These are phyloP conservation scores for Paradisaea rubra DNA, from an alignment of 2,113 vertebrate genomes.

Conservation along the genomic window DNA sequence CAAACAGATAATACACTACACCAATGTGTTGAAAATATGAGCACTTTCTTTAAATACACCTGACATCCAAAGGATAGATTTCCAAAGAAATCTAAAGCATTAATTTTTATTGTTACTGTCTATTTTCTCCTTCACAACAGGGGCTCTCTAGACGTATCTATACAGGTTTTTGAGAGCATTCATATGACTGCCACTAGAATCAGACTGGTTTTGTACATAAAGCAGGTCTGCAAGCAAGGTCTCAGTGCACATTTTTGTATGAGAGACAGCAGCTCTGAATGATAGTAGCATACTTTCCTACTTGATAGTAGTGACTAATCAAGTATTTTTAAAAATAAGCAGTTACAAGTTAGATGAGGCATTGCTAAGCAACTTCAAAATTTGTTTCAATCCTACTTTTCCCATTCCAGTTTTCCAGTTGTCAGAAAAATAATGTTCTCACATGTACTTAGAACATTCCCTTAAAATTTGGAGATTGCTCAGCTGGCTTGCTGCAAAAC, in stretches of 20 bases:
- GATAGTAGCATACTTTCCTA: not conserved
- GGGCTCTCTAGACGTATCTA: not conserved
- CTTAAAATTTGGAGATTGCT: not conserved
- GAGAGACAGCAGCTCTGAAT: not conserved
- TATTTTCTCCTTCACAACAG: not conserved
- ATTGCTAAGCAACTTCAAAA: not conserved
- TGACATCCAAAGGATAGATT: not conserved
- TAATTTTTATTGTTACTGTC: not conserved
- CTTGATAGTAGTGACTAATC: not conserved
- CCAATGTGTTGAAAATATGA: not conserved
- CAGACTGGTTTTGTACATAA: not conserved
- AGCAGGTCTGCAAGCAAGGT: not conserved
- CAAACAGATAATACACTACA: not conserved
- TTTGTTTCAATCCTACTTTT: not conserved
- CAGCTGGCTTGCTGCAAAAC: not conserved
- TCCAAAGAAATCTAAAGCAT: not conserved
- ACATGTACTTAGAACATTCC: not conserved
- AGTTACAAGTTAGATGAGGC: not conserved
- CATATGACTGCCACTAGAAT: not conserved
- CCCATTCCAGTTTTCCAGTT: not conserved
- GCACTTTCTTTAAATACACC: not conserved
- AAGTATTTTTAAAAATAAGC: not conserved
- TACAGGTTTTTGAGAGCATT: not conserved
- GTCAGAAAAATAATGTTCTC: not conserved
- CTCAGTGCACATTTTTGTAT: not conserved